A percentile compares a stretch with the other conserved stretches of the same genome.
Evolutionary conservation across 2,113 vertebrate genomes (phyloP).

Genomic region (Sciurus niger): DNA sequence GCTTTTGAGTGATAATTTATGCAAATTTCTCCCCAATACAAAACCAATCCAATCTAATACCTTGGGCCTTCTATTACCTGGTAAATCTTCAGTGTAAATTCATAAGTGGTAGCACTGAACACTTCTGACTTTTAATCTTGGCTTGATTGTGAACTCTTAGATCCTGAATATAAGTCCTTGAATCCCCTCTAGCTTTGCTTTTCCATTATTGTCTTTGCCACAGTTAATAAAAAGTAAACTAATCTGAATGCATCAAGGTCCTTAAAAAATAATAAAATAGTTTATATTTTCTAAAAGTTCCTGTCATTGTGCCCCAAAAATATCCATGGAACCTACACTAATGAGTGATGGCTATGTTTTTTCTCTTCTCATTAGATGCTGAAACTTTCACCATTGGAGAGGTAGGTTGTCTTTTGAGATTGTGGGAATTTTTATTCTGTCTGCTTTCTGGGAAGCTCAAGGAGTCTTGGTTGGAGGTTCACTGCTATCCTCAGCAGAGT

Average conservation of each 20-base stretch:
- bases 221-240: not conserved
- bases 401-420: not conserved
- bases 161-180: not conserved
- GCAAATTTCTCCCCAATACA: not conserved
- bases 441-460: not conserved
- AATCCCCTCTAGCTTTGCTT: not conserved
- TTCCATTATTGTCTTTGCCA: not conserved
- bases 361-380: not conserved
- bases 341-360: not conserved
- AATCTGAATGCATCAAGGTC: not conserved
- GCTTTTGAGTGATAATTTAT: constrained; percentile 27
- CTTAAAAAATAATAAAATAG: constrained; percentile 17
- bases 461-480: not conserved
- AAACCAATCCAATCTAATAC: not conserved
- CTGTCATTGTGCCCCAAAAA: not conserved
- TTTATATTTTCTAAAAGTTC: not conserved
- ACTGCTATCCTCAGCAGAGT: not conserved
- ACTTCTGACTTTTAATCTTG: not conserved
- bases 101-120: not conserved
- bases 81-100: not conserved
- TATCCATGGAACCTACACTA: not conserved
- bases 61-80: not conserved
- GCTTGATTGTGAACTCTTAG: not conserved
- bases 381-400: not conserved
- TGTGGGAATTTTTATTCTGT: not conserved